phyloP scores from a whole-genome alignment of 2,113 vertebrate genomes.

The Tragelaphus imberbis region DNA sequence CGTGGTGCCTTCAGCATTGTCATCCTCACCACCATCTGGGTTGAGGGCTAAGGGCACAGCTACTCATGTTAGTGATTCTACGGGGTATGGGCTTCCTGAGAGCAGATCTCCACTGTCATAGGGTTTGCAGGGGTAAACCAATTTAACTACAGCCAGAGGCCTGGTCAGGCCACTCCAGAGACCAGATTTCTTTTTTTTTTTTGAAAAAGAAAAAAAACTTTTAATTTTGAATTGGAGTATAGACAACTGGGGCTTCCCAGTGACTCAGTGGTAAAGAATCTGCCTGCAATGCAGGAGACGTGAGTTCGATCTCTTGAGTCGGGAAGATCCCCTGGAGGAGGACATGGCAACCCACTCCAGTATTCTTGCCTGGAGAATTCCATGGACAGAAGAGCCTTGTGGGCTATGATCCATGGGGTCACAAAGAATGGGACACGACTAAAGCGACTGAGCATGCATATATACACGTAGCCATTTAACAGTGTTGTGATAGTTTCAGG shows the following conservation, averaged over 20 bases:
- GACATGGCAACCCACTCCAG: not conserved
- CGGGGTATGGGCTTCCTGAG: not conserved
- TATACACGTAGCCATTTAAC: not conserved
- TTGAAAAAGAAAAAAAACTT: not conserved
- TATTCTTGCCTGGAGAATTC: not conserved
- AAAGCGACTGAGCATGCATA: not conserved
- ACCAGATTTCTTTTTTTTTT: not conserved
- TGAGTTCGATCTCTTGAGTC: not conserved
- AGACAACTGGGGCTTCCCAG: not conserved
- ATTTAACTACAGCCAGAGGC: not conserved
- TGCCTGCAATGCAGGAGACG: not conserved
- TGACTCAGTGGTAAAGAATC: not conserved
- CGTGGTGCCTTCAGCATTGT: accelerated
- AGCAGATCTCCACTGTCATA: not conserved
- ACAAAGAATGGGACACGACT: not conserved
- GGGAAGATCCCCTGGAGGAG: not conserved
- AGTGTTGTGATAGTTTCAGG: not conserved
- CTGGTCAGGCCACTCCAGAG: not conserved
- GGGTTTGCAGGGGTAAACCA: not conserved
- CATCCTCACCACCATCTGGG: no score
- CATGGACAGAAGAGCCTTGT: not conserved
- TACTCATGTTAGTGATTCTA: no score
- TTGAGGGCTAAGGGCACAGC: not conserved
- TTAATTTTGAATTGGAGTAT: not conserved
- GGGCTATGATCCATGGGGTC: not conserved